These are phyloP conservation scores for Brachymystax lenok DNA, from an alignment of 2,797 vertebrate species.

Conservation along the genomic window DNA sequence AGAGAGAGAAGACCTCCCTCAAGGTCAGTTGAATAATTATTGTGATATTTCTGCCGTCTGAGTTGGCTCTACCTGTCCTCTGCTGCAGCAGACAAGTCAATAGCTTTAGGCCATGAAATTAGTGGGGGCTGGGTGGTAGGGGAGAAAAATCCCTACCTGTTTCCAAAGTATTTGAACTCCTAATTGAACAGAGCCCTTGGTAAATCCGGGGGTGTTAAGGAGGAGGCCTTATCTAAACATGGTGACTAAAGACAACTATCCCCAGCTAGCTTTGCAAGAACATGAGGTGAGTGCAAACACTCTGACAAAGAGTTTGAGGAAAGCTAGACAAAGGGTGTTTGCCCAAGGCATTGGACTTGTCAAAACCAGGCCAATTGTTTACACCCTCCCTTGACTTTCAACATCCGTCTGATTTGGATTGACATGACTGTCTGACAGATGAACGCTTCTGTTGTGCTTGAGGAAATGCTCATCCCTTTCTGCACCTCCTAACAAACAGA, in stretches of 20 bases:
- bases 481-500: not conserved
- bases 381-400: conserved; percentile 29
- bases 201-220: conserved; percentile 56
- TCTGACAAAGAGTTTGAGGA: conserved; percentile 53
- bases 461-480: conserved; percentile 9
- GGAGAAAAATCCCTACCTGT: conserved; percentile 57
- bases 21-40: conserved; percentile 67
- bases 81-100: conserved; percentile 47
- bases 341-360: conserved; percentile 25
- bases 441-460: not conserved
- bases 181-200: conserved; percentile 59
- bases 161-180: conserved; percentile 64
- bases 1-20: conserved; percentile 50
- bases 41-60: conserved; percentile 58
- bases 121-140: conserved; percentile 26
- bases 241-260: conserved; percentile 48
- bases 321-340: conserved; percentile 36
- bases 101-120: conserved; percentile 42
- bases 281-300: conserved; percentile 57
- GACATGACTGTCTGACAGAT: conserved; percentile 1
- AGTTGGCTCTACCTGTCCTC: conserved; percentile 60
- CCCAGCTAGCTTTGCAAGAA: conserved; percentile 35
- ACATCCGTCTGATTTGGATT: conserved; percentile 27
- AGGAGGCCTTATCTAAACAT: conserved; percentile 62
- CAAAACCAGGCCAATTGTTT: conserved; percentile 22